Conservation (phyloP, 2,113 vertebrate species). For the Neogale vison region DNA sequence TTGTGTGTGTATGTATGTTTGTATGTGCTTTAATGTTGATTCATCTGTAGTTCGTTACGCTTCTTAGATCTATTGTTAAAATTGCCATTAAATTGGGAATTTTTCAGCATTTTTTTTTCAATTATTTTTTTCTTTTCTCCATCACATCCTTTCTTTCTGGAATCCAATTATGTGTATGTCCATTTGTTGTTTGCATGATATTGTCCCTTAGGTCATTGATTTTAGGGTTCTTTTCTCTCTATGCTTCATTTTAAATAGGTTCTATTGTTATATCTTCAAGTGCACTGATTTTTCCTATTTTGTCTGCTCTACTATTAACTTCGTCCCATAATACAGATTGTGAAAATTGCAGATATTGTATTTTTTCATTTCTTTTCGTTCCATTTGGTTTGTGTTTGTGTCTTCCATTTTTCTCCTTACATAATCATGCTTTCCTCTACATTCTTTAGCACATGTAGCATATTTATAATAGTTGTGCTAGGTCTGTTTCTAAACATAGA, state of each 20-base stretch:
- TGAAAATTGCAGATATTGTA: neutral
- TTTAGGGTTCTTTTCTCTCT: neutral
- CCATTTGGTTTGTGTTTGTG: neutral
- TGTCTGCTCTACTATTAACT: neutral
- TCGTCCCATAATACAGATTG: neutral
- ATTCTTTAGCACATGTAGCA: neutral
- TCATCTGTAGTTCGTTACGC: neutral
- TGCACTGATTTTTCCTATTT: neutral
- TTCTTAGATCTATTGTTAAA: neutral
- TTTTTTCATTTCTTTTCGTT: neutral
- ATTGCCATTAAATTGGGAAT: neutral
- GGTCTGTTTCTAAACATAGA: neutral
- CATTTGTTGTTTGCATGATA: neutral
- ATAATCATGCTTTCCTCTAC: neutral
- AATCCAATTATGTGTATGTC: neutral
- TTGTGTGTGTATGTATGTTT: neutral
- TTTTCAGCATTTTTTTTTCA: neutral
- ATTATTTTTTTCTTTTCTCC: neutral
- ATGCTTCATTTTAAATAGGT: neutral
- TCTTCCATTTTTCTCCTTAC: neutral
- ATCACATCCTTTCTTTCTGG: neutral
- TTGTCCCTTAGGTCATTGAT: neutral
- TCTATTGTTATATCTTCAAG: neutral
- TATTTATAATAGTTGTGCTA: neutral
- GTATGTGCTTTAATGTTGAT: neutral